Base-by-base conservation (phyloP, 2,797 vertebrate genomes). In the Epinephelus awoara region DNA sequence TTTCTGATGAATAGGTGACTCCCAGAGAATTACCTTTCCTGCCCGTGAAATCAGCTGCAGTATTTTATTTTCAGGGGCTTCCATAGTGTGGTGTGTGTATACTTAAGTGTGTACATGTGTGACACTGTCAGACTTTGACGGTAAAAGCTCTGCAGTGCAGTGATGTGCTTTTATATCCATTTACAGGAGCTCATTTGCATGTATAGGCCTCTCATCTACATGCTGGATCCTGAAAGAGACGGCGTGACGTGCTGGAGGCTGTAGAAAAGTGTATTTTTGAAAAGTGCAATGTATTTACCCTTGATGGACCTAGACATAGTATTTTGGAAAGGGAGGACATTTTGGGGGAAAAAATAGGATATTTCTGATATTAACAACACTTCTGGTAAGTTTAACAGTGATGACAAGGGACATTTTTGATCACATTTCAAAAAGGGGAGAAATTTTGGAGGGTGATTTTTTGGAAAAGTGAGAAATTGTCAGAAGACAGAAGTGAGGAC, bases 1-100 rank as follows among this genome's bases (percentile, higher is more conserved):
- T 89, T 84, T 80, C 72, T 87, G 80, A 86, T 80, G 85, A 90
- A 86, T 70, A 64, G 82, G 67, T 62, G 77, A 72, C 79, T 82
- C 80, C 66, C 15, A 23, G 27, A 80, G 72, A 83, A 79, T 63
- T 69, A 77, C 74, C 50, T 78, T 56, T 52, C 64, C 58, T 38
- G 57, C 52, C 75, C 17, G 8, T 69, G 75, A 84, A 83, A 83
- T 78, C 79, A 78, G 70, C 66, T 8, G 18, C 69, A 38, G 40
- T 47, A 75, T 69, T 79, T 85, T 73, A 85, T 80, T 83, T 79
- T 38, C 68, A 46, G 7, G 40, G 34, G 49, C 44, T 57, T 13
- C 51, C 46, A 18, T 1, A 18, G 18, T 50, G 34, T 7, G 21
- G 19, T 10, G 57, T 58, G 67, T 57, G 47, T 54, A 1, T 27